Evolutionary conservation across 2,797 vertebrate genomes (phyloP), one percentile per base, ranked within the genome.

Genomic region (Poeciliopsis gracilis): DNA sequence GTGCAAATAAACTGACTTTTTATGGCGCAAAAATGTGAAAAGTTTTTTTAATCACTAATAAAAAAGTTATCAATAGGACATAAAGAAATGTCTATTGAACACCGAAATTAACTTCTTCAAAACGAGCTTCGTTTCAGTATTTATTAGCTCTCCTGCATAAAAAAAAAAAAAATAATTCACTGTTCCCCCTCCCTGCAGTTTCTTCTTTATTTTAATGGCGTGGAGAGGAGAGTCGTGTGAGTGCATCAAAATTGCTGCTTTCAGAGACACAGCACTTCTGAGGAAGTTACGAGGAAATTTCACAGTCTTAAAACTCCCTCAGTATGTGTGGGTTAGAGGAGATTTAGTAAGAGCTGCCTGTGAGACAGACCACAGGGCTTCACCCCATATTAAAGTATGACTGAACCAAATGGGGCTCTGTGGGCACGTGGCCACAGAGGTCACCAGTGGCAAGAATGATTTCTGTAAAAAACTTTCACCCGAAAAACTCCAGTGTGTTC

Each of bases 401-500:
- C n/a, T 67, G 63, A 67, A 67, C 63, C 63, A 67, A 74, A 57
- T 28, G 41, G 73, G 73, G 25, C 53, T 74, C 51, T 74, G 38
- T 11, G 53, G 51, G 51, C 51, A 74, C 23, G 18, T 67, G 36
- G 18, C 63, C 63, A 41, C 63, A 23, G 2, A 67, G 25, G 53
- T 25, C 73, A 74, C 15, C 51, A 43, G 15, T n/a, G 36, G 20
- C 36, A 67, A 23, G 38, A 67, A 41, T 5, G 33, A 41, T 67
- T 67, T 41, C 23, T 11, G 10, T 0, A 25, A 25, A 51, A 72
- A 72, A 51, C 71, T 23, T 72, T 18, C 47, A 47, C 47, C 10
- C 12, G 46, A 51, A 49, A 51, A 36, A 49, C 45, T 15, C 20
- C 8, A 28, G 25, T 45, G 51, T 59, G 13, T 57, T 23, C 36